These are phyloP conservation scores for Sycobia sp. DNA, from an alignment of 1,140 invertebrate genomes.

Conservation along the genomic window DNA sequence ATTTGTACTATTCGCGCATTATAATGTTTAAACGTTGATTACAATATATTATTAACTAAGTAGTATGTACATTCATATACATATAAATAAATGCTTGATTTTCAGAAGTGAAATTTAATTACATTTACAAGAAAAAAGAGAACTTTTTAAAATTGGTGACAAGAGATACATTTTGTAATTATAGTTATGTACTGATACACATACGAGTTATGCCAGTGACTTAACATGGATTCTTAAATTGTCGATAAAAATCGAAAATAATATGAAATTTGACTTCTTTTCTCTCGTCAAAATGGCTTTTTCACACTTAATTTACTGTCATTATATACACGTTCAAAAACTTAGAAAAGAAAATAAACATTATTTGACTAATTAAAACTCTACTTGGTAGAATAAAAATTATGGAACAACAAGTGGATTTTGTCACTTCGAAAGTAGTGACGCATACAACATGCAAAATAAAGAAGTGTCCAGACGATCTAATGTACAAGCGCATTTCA, in stretches of 20 bases:
- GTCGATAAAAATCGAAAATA: slow-evolving; percentile 26
- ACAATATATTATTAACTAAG: slow-evolving; percentile 32
- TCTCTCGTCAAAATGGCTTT: slow-evolving; percentile 6
- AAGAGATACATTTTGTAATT: slow-evolving; percentile 12
- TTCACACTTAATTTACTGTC: slow-evolving; percentile 15
- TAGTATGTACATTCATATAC: slow-evolving; percentile 36
- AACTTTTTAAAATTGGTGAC: slow-evolving; percentile 6
- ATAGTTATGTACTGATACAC: slow-evolving; percentile 16
- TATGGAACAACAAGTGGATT: slow-evolving; percentile 38
- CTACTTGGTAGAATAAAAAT: slow-evolving; percentile 47
- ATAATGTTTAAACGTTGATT: slow-evolving; percentile 29
- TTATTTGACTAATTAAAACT: slow-evolving; percentile 41
- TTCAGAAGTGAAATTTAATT: slow-evolving; percentile 29
- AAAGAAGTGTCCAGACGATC: slow-evolving; percentile 49
- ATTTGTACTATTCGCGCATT: slow-evolving; percentile 29
- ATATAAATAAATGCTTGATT: slow-evolving; percentile 40
- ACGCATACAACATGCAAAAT: slow-evolving; percentile 58
- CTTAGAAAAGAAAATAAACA: slow-evolving; percentile 36
- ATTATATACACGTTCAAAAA: slow-evolving; percentile 33
- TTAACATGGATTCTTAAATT: slow-evolving; percentile 51
- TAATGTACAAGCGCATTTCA: slow-evolving; percentile 49
- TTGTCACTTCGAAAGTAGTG: slow-evolving; percentile 50
- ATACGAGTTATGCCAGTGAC: slow-evolving; percentile 20
- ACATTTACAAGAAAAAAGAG: slow-evolving; percentile 39
- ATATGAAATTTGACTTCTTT: slow-evolving; percentile 7